A percentile compares a stretch with the other conserved stretches of the same genome.
Evolutionary conservation across 2,888 invertebrate genomes (phyloP).

Genomic region (Meloe dianella): DNA sequence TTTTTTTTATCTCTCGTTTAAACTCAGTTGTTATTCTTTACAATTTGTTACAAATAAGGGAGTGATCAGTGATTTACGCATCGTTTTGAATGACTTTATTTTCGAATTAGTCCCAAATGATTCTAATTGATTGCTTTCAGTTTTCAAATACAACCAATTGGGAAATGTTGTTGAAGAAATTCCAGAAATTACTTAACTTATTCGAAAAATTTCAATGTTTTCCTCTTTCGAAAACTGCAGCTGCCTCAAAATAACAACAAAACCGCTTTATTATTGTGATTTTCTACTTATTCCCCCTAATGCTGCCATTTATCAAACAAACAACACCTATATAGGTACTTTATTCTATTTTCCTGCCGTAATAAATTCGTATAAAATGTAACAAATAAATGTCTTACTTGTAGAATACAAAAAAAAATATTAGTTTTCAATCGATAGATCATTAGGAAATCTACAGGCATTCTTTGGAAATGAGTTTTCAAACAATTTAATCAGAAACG

Average conservation of each 20-base stretch:
- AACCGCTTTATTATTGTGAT: neutral
- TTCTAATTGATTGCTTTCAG: neutral
- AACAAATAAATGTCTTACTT: no score
- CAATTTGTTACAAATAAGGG: no score
- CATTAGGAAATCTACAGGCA: neutral
- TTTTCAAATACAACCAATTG: neutral
- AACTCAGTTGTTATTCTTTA: no score
- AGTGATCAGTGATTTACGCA: neutral
- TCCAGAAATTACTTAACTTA: neutral
- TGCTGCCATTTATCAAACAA: neutral
- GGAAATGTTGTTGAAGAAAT: neutral
- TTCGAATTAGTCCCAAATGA: neutral
- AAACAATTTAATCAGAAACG: constrained; percentile 13
- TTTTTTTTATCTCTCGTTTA: no score
- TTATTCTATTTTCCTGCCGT: neutral
- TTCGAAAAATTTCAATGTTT: neutral
- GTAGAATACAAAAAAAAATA: no score
- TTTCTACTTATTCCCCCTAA: neutral
- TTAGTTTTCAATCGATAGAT: neutral
- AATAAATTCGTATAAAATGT: neutral
- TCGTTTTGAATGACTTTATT: neutral
- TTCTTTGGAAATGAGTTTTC: constrained; percentile 14
- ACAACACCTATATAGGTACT: neutral
- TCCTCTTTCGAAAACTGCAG: neutral
- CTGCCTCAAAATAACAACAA: neutral